A percentile compares a stretch with the other conserved stretches of the same genome.
Evolutionary conservation across 2,888 invertebrate genomes (phyloP).

Genomic region (Notodonta dromedarius): DNA sequence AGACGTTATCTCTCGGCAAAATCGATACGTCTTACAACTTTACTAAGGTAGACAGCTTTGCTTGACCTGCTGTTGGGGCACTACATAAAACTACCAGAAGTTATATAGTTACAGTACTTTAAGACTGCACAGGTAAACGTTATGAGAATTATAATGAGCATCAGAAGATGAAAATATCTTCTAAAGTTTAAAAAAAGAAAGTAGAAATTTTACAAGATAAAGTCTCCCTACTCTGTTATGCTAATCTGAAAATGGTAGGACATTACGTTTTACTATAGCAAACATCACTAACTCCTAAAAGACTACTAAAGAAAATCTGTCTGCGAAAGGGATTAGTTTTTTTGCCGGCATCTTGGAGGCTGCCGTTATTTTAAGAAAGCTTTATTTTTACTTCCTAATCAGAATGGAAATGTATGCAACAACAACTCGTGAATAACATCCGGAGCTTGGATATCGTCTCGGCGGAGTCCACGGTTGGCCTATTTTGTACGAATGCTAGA

Average conservation of each 20-base stretch:
- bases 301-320: neutral
- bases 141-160: no score
- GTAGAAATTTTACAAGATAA: neutral
- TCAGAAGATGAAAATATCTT: no score
- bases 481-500: neutral
- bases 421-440: slow-evolving; percentile 5
- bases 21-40: no score
- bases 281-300: neutral
- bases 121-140: no score
- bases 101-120: no score
- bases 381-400: slow-evolving; percentile 4
- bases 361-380: neutral
- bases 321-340: slow-evolving; percentile 5
- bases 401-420: slow-evolving; percentile 4
- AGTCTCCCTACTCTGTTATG: neutral
- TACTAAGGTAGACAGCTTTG: no score
- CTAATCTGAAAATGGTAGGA: neutral
- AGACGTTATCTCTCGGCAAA: no score
- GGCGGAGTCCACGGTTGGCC: slow-evolving; percentile 1
- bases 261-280: neutral
- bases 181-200: no score
- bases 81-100: no score
- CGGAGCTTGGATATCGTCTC: slow-evolving; percentile 1
- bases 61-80: no score
- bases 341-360: neutral